These are phyloP conservation scores for Pontoporia blainvillei DNA, from an alignment of 2,113 vertebrate species.

Conservation along the genomic window DNA sequence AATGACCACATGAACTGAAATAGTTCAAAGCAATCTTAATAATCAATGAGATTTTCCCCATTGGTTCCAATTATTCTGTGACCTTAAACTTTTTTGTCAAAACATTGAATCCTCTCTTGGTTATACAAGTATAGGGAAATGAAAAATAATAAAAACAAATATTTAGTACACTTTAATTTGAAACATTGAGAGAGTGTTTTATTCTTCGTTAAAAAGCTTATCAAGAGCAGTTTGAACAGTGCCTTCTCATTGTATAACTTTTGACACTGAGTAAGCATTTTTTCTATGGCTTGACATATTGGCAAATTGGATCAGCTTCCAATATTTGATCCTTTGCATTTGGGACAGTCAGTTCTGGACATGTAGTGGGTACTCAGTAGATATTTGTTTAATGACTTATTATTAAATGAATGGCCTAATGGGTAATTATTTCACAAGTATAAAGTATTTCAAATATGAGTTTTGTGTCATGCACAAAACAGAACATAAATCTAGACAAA, in stretches of 20 bases:
- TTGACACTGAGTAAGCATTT: not conserved
- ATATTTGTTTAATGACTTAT: not conserved
- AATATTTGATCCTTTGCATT: not conserved
- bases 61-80: not conserved
- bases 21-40: not conserved
- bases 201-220: not conserved
- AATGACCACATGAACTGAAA: not conserved
- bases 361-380: not conserved
- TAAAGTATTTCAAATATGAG: not conserved
- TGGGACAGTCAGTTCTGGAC: not conserved
- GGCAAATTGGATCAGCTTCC: not conserved
- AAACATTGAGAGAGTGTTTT: not conserved
- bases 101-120: not conserved
- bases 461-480: not conserved
- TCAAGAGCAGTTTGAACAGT: not conserved
- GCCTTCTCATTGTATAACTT: not conserved
- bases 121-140: not conserved
- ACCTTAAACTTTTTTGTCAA: not conserved
- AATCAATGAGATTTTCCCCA: not conserved
- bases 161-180: not conserved
- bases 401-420: not conserved
- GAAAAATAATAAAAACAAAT: not conserved
- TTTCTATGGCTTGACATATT: not conserved
- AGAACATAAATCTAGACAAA: not conserved
- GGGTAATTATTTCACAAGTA: not conserved